Evolutionary conservation across 2,797 vertebrate species (phyloP).

Genomic region (Pogoniulus pusillus): DNA sequence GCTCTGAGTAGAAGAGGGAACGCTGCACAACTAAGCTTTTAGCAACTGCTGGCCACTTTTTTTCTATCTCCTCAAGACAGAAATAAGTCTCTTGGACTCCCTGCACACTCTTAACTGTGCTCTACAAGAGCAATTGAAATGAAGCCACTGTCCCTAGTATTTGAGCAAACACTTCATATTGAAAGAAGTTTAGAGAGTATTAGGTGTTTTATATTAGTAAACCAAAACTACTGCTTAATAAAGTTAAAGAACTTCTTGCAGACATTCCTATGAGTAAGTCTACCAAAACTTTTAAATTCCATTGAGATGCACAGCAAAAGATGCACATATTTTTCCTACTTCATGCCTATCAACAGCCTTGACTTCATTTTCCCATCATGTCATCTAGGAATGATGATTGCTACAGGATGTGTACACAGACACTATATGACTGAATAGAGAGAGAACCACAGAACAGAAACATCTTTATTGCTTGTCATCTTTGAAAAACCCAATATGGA

Average conservation of each 20-base stretch:
- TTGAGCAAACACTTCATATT: not conserved
- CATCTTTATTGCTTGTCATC: not conserved
- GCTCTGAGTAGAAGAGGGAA: not conserved
- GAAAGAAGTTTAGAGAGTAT: not conserved
- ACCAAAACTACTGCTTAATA: not conserved
- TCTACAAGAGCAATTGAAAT: accelerated
- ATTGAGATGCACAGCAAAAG: not conserved
- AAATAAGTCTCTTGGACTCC: not conserved
- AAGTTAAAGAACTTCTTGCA: not conserved
- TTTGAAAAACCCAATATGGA: not conserved
- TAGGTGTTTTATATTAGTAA: not conserved
- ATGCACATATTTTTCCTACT: not conserved
- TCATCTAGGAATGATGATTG: not conserved
- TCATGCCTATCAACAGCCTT: not conserved
- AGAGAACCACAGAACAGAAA: not conserved
- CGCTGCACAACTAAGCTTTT: not conserved
- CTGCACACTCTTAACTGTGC: not conserved
- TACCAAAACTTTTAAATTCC: not conserved
- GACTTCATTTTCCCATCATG: not conserved
- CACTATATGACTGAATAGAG: not conserved
- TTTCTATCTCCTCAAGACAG: not conserved
- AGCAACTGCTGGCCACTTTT: not conserved
- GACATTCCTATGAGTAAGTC: not conserved
- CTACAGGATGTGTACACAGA: not conserved
- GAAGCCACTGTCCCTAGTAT: not conserved